Evolutionary conservation across 2,797 vertebrate genomes (phyloP), one percentile per base, ranked within the genome.

Genomic region (Megalops cyprinoides): DNA sequence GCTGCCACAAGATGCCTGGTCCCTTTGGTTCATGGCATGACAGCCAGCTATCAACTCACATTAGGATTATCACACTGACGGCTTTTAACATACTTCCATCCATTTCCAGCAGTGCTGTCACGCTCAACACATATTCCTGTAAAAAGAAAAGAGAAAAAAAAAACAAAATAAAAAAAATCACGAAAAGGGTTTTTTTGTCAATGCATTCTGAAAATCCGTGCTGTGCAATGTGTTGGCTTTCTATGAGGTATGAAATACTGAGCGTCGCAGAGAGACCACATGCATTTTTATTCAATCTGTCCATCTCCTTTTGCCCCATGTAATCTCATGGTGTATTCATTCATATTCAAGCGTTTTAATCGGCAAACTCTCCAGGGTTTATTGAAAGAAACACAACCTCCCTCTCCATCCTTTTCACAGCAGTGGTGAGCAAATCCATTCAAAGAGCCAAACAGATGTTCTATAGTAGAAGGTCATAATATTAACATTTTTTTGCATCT

Each of bases 1-100:
- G 37, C 60, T 60, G 23, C 80, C 25, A 81, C 84, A 87, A 88
- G 84, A 86, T 85, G 84, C 87, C 82, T 48, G 87, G 85, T 87
- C 90, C 88, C 90, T 92, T 93, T 92, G 86, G 84, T 89, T 91
- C 88, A 78, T 88, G 88, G 91, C 87, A 86, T 90, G 92, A 94
- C 92, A 89, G 90, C 81, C 31, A 90, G 84, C 90, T 88, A 91
- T 93, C 92, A 90, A 84, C 90, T 92, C 87, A 86, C 87, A 90
- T 94, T 92, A 92, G 91, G 90, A 92, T 93, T 92, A 94, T 86
- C 75, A 84, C 79, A 85, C 86, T 93, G 92, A 93, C 85, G 83
- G 88, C 88, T 91, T 92, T 92, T 90, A 91, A 89, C 87, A 86
- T 88, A 84, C 89, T 88, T 87, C 87, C 85, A 88, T 90, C 87